phyloP scores from a whole-genome alignment of 2,797 vertebrate genomes.

The Tarsius wallacei region DNA sequence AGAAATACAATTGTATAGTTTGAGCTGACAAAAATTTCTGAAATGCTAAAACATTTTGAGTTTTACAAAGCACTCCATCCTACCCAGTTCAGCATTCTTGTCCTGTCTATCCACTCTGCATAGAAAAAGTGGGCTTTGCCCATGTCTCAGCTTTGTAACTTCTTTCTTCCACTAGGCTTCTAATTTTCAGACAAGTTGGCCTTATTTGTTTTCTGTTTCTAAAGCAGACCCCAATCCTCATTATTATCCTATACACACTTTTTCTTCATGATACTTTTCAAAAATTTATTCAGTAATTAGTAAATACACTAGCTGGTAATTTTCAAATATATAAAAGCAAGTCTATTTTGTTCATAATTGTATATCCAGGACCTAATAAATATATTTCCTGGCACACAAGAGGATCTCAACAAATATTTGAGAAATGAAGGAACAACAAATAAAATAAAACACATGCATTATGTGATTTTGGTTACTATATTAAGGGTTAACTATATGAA shows the following conservation, averaged over 20 bases:
- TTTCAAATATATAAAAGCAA: background rate
- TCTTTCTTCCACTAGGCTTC: background rate
- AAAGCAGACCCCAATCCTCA: fast-evolving
- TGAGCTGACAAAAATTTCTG: background rate
- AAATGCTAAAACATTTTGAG: background rate
- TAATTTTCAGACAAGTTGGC: background rate
- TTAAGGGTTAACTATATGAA: constrained; percentile 81
- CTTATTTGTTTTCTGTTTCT: background rate
- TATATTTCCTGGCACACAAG: background rate
- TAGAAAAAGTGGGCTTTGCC: background rate
- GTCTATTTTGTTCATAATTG: background rate
- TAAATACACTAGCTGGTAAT: background rate
- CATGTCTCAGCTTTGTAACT: fast-evolving
- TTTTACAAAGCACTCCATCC: background rate
- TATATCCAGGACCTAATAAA: background rate
- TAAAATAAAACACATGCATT: background rate
- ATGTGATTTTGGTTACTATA: background rate
- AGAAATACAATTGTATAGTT: background rate
- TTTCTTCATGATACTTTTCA: background rate
- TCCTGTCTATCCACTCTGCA: background rate
- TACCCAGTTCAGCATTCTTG: background rate
- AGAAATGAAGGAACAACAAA: background rate
- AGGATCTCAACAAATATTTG: background rate
- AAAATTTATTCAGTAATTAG: background rate
- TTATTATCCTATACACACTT: too few species aligned